Base-by-base conservation (phyloP, 2,797 vertebrate genomes). In the Acipenser ruthenus region DNA sequence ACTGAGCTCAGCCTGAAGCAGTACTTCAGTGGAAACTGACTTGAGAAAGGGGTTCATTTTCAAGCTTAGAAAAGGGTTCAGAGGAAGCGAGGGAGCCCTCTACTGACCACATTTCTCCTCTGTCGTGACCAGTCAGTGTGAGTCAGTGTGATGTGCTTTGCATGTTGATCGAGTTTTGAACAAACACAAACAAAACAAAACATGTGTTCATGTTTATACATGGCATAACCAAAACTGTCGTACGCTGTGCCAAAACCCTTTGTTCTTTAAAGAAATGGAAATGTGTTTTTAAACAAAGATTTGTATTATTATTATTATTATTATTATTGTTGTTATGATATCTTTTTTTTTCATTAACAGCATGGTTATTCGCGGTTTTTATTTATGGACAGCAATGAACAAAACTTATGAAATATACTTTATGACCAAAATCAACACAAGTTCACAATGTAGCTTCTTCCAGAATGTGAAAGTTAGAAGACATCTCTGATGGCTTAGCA, bases 211-310 rank as follows among this genome's bases (percentile, higher is more conserved):
- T 68, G 18, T 63, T 67, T 48, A 70, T 68, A 69, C 23, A 37
- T 37, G 23, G 70, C 69, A 15, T 55, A 68, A 73, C 62, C 71
- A 72, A 68, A 71, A 67, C 64, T 62, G 69, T 70, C 11, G n/a
- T 65, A 69, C 59, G 10, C 60, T 67, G 68, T 78, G 73, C 76
- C 76, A 74, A 74, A 73, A 70, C 53, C 52, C 10, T 11, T 67
- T 18, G 53, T 55, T 59, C 3, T 55, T 9, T 55, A 55, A 55
- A 55, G 52, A 10, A 37, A 37, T 37, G 23, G 23, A 3, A 37
- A 37, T 3, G 23, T 37, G 23, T 37, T 37, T 37, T 37, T 37
- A 37, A 37, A 37, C 23, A 37, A 37, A 37, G 23, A 37, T 65
- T 60, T 56, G 61, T 49, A 47, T 48, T 53, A 10, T 58, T 58